Conservation (phyloP, 2,113 vertebrate species). For the Corythornis vintsioides region DNA sequence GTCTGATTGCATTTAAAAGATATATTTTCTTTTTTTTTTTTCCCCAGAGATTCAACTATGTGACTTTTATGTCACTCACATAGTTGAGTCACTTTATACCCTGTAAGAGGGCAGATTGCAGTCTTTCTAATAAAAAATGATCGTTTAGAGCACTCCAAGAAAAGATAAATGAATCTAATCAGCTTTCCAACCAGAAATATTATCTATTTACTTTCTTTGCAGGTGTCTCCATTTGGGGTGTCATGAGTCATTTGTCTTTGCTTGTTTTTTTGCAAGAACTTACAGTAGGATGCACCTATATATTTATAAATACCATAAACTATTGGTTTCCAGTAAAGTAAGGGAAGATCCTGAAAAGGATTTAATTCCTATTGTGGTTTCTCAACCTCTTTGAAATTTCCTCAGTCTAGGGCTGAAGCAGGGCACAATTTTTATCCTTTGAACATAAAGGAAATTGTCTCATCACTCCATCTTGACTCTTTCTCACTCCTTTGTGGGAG, state of each 20-base stretch:
- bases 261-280: neutral
- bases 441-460: neutral
- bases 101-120: neutral
- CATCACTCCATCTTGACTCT: neutral
- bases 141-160: neutral
- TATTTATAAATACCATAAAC: neutral
- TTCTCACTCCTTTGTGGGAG: neutral
- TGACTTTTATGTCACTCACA: neutral
- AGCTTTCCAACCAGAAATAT: neutral
- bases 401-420: neutral
- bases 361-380: neutral
- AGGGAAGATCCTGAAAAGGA: neutral
- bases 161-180: neutral
- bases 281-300: neutral
- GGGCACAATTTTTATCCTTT: neutral
- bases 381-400: neutral
- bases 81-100: too few relatives aligned
- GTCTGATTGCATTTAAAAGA: neutral
- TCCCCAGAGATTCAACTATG: neutral
- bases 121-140: neutral
- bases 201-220: neutral
- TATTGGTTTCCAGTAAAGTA: neutral
- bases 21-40: too few relatives aligned
- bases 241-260: neutral
- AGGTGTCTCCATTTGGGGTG: neutral